Conservation (phyloP, 23 tunicate species). For the Halocynthia aurantium region DNA sequence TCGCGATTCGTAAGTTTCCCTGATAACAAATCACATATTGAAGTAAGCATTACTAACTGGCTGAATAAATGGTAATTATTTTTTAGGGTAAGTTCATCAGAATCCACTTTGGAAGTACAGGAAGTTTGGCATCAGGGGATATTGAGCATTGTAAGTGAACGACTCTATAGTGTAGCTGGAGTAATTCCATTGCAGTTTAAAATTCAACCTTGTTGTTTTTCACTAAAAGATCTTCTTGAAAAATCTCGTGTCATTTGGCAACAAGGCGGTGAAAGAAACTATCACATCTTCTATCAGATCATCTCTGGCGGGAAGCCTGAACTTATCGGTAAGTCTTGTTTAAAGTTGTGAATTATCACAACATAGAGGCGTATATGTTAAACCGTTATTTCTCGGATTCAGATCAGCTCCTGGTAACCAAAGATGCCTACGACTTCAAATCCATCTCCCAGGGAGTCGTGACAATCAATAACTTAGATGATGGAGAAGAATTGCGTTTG, state of each 20-base stretch:
- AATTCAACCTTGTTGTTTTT: too few species aligned
- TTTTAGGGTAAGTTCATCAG: constrained; percentile 90
- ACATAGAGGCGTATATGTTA: not conserved
- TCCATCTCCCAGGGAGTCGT: constrained; percentile 33
- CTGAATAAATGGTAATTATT: not conserved
- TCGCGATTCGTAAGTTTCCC: constrained; percentile 80
- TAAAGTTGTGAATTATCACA: not conserved
- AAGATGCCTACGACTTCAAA: constrained; percentile 33
- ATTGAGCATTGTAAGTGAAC: constrained; percentile 85
- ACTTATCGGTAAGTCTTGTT: constrained; percentile 41
- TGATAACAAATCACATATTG: not conserved
- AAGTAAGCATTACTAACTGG: not conserved
- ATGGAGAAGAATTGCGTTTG: constrained; percentile 29
- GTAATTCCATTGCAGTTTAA: not conserved
- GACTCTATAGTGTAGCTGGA: not conserved
- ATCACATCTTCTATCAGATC: constrained; percentile 87
- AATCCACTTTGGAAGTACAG: constrained; percentile 96
- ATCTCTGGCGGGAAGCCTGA: constrained; percentile 89
- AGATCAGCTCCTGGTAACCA: constrained; percentile 33
- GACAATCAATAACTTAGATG: constrained; percentile 23
- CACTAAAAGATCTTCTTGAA: constrained; percentile 51
- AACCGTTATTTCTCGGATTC: not conserved
- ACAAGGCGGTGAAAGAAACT: constrained; percentile 86
- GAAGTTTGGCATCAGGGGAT: constrained; percentile 91
- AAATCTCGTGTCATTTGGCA: constrained; percentile 92